These are phyloP conservation scores for Trachythela sp. DNA, from an alignment of 64 coral and sea anemone species.

Conservation along the genomic window DNA sequence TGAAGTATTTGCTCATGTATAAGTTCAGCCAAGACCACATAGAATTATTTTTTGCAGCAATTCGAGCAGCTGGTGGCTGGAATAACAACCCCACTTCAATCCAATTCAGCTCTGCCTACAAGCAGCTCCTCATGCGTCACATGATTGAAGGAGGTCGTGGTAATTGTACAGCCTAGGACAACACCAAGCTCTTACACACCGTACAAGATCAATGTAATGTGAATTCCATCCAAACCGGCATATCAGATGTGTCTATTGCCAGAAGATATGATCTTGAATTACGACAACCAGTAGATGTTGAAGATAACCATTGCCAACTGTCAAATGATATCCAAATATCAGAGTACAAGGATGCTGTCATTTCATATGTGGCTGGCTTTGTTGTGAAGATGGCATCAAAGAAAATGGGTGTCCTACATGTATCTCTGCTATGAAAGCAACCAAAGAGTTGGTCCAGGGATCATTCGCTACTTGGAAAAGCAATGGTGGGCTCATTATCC, in stretches of 20 bases:
- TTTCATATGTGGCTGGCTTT: not conserved
- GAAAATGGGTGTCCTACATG: not conserved
- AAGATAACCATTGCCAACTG: not conserved
- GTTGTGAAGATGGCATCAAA: not conserved
- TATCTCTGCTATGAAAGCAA: not conserved
- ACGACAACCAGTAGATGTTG: not conserved
- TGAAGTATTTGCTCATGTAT: not conserved
- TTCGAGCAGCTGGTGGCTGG: not conserved
- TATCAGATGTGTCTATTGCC: not conserved
- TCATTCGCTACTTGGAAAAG: not conserved
- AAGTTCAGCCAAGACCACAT: not conserved
- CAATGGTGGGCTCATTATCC: not conserved
- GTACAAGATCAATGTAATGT: not conserved
- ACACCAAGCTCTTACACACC: not conserved
- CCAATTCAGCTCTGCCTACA: not conserved
- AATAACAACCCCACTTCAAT: not conserved
- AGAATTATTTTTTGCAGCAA: not conserved
- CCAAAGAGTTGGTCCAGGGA: too few species aligned
- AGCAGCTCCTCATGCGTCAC: not conserved
- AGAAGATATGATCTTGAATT: not conserved
- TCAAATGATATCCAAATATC: not conserved
- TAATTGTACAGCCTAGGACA: not conserved
- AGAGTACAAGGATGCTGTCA: constrained; percentile 4
- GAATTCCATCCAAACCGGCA: too few species aligned
- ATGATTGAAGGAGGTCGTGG: not conserved